These are phyloP conservation scores for Ethmia dodecea DNA, from an alignment of 2,888 invertebrate genomes.

Conservation along the genomic window DNA sequence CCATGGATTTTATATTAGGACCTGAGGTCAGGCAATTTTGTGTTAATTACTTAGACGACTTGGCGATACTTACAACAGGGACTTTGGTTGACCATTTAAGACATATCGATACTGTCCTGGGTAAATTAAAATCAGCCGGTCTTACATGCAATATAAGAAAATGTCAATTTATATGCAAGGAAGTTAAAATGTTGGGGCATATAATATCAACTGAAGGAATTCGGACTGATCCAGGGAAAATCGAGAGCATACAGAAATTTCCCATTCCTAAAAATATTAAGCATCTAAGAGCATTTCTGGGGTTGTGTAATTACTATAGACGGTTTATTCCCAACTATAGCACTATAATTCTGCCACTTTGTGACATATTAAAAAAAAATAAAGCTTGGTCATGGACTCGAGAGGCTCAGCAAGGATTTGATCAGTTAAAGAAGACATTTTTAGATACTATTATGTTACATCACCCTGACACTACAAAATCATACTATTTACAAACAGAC, in stretches of 20 bases:
- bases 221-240: constrained; percentile 9
- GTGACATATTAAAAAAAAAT: constrained; percentile 19
- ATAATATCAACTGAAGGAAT: constrained; percentile 18
- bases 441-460: constrained; percentile 6
- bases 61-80: constrained; percentile 8
- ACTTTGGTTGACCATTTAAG: constrained; percentile 6
- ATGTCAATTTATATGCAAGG: constrained; percentile 10
- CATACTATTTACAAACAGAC: constrained; percentile 15
- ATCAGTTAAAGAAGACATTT: constrained; percentile 16
- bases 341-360: constrained; percentile 13
- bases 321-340: constrained; percentile 21
- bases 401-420: constrained; percentile 17
- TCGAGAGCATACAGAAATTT: constrained; percentile 13
- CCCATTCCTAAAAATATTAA: constrained; percentile 20
- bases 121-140: constrained; percentile 2
- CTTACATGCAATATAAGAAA: constrained; percentile 11
- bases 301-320: constrained; percentile 23
- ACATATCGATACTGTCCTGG: constrained; percentile 10
- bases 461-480: constrained; percentile 6
- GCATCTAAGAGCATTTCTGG: constrained; percentile 23
- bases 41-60: constrained; percentile 16
- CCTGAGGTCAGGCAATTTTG: constrained; percentile 11
- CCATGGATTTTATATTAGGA: constrained; percentile 10
- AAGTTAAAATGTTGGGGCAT: constrained; percentile 20
- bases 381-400: constrained; percentile 14